phyloP scores from a whole-genome alignment of 1,140 invertebrate genomes.

The Drosophila subpulchrella region DNA sequence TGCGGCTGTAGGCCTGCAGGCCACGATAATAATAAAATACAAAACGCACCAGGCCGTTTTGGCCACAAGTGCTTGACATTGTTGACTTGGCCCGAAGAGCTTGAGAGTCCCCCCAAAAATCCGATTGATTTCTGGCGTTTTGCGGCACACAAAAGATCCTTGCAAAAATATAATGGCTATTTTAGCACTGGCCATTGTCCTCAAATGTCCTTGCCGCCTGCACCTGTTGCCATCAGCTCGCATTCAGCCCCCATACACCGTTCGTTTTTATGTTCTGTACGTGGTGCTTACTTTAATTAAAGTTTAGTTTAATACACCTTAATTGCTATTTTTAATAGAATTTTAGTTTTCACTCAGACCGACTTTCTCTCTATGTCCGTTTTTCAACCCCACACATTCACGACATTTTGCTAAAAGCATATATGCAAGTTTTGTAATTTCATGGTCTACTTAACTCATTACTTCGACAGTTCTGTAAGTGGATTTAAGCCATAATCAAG shows the following conservation, averaged over 20 bases:
- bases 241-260: constrained; percentile 1
- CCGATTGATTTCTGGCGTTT: constrained; percentile 52
- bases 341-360: constrained; percentile 41
- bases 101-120: background rate
- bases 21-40: constrained; percentile 42
- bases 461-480: constrained; percentile 27
- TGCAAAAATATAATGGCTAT: constrained; percentile 25
- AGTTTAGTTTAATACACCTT: constrained; percentile 26
- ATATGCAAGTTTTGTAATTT: constrained; percentile 31
- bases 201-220: constrained; percentile 34
- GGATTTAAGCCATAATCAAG: constrained; percentile 4
- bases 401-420: constrained; percentile 32
- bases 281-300: constrained; percentile 52
- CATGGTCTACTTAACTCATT: constrained; percentile 25
- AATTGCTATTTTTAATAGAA: constrained; percentile 36
- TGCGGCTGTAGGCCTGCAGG: constrained; percentile 27
- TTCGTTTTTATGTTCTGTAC: constrained; percentile 56
- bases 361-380: constrained; percentile 37
- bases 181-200: constrained; percentile 34
- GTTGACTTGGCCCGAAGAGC: constrained; percentile 41
- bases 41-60: constrained; percentile 35
- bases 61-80: constrained; percentile 68
- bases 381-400: constrained; percentile 12
- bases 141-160: constrained; percentile 23
- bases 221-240: constrained; percentile 57